Percentiles rank a stretch among this genome's conserved stretches.
Conservation (phyloP, 2,888 invertebrate species). For the Lithosia quadra region DNA sequence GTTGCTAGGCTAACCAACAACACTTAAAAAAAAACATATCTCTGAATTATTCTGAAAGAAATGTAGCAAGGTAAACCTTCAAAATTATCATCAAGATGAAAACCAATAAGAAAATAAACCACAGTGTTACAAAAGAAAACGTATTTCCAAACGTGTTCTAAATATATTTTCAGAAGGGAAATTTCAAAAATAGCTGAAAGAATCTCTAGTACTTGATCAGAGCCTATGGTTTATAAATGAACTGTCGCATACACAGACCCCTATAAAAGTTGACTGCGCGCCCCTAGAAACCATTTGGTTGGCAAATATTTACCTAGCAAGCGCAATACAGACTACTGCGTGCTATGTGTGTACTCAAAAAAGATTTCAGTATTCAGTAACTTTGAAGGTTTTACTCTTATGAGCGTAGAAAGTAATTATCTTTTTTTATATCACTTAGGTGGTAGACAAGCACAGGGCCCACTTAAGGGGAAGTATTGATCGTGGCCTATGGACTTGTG, state of each 20-base stretch:
- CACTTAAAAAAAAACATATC: too few species aligned
- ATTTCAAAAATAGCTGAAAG: conserved; percentile 14
- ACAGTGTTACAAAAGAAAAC: neutral
- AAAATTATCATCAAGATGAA: neutral
- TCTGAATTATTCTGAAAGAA: too few species aligned
- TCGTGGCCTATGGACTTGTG: too few species aligned
- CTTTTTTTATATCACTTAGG: neutral
- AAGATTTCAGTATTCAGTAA: conserved; percentile 22
- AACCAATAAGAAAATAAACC: neutral
- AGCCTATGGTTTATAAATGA: conserved; percentile 41
- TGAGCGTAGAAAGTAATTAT: conserved; percentile 7
- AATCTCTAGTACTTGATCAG: conserved; percentile 29
- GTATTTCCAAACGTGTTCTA: neutral
- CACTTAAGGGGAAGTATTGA: too few species aligned
- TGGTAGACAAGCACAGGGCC: too few species aligned
- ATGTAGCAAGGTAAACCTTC: too few species aligned
- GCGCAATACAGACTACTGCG: conserved; percentile 23
- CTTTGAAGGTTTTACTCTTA: conserved; percentile 21
- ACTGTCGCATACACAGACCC: conserved; percentile 26
- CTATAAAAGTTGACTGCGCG: conserved; percentile 28
- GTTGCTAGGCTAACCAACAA: too few species aligned
- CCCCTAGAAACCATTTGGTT: conserved; percentile 41
- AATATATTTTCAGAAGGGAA: conserved; percentile 10
- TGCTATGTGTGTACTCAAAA: conserved; percentile 16
- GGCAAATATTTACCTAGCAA: conserved; percentile 42